Evolutionary conservation across 2,113 vertebrate genomes (phyloP), one percentile per base, ranked within the genome.

Genomic region (Psophia crepitans): DNA sequence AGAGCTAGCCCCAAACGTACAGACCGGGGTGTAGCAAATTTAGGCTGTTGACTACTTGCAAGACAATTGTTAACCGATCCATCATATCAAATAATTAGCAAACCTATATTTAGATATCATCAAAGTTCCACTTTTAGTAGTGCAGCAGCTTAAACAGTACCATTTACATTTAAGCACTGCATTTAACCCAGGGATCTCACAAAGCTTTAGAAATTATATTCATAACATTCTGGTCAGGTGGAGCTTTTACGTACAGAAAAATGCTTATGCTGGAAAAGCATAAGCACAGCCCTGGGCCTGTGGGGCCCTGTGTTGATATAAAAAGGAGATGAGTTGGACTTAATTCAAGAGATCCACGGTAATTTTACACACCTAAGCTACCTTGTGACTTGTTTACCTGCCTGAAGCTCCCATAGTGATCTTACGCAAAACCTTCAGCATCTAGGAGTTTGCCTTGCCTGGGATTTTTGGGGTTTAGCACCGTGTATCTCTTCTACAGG

Each of bases 361-460:
- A 95, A 90, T 90, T 93, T 90, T 90, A 96, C 64, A 89, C 94
- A 93, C 93, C 73, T 88, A 90, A 93, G 41, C 71, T 86, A 65
- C 32, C 79, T 84, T 63, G 68, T 95, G 76, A 89, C 58, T 96
- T 96, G 70, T 89, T 95, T 94, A 87, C 69, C 91, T 95, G 81
- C 93, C 87, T 94, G 81, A 82, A 97, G 79, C 74, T 95, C 88
- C 88, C 78, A 44, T 33, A 80, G 69, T 12, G 61, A 65, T 93
- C 77, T 84, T 94, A 74, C 0, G 2, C 23, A 91, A 94, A 95
- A 58, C 33, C 35, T 57, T 76, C 53, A 82, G 24, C 35, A 69
- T 28, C 74, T 57, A 78, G 48, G 48, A 41, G 46, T 80, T 79
- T 94, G 58, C 37, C n/a, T 70, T 61, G 35, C 78, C 35, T 49